Evolutionary conservation across 2,113 vertebrate species (phyloP).

Genomic region (Ginglymostoma cirratum): DNA sequence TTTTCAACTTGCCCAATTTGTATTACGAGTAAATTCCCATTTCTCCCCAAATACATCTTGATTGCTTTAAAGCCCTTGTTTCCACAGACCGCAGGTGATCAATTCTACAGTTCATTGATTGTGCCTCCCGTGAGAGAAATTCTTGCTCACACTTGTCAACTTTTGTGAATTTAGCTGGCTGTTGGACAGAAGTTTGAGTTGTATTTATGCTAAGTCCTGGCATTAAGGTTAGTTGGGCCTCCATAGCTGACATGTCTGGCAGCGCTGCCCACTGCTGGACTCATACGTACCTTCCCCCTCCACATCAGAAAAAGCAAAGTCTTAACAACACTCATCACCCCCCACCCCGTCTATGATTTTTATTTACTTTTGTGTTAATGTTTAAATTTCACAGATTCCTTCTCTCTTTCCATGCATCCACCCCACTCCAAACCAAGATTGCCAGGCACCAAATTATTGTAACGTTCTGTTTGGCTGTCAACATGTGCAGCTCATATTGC

Average conservation of each 20-base stretch:
- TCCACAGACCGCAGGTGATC: too few species aligned
- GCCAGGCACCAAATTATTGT: background rate
- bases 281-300: background rate
- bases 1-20: background rate
- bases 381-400: background rate
- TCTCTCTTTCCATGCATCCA: background rate
- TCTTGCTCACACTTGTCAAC: background rate
- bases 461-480: background rate
- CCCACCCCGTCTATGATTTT: background rate
- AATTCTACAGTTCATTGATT: background rate
- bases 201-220: background rate
- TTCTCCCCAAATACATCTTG: background rate
- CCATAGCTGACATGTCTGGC: background rate
- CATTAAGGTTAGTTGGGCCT: background rate
- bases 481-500: background rate
- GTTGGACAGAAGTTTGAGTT: background rate
- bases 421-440: background rate
- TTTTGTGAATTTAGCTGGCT: background rate
- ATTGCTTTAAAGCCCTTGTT: background rate
- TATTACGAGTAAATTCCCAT: background rate
- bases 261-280: background rate
- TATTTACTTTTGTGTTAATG: background rate
- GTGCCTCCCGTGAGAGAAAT: background rate
- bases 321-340: background rate
- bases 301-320: background rate